Evolutionary conservation across 1,140 invertebrate genomes (phyloP).

Genomic region (Dendrolimus punctatus): DNA sequence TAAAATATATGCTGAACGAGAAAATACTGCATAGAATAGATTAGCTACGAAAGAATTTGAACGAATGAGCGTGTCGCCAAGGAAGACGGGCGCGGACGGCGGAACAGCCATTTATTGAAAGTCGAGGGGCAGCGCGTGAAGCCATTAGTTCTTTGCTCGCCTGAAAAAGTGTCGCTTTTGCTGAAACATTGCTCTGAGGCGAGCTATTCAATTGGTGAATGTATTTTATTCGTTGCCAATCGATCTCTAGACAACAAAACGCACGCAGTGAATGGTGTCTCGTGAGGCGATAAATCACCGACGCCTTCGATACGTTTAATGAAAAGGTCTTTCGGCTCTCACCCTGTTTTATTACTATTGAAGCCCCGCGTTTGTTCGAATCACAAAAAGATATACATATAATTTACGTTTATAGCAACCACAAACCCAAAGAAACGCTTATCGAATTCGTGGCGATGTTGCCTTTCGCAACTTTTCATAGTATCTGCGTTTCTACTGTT

Average conservation of each 20-base stretch:
- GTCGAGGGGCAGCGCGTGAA: constrained; percentile 53
- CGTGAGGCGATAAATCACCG: constrained; percentile 57
- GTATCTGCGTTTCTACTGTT: no score
- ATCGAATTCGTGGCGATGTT: no score
- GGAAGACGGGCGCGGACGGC: constrained; percentile 22
- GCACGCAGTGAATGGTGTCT: constrained; percentile 54
- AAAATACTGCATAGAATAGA: constrained; percentile 1
- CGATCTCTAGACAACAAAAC: constrained; percentile 68
- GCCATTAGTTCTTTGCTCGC: constrained; percentile 54
- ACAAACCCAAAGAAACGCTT: not conserved
- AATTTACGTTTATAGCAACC: not conserved
- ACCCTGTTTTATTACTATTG: constrained; percentile 32
- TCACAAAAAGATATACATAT: constrained; percentile 2
- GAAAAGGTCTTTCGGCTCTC: constrained; percentile 46
- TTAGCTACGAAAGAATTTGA: constrained; percentile 3
- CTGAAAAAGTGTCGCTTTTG: constrained; percentile 62
- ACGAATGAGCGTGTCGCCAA: constrained; percentile 2
- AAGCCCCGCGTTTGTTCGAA: constrained; percentile 13
- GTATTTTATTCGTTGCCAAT: constrained; percentile 66
- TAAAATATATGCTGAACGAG: not conserved
- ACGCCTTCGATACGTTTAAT: constrained; percentile 58
- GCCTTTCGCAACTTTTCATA: no score
- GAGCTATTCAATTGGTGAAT: constrained; percentile 64
- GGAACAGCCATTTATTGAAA: constrained; percentile 59
- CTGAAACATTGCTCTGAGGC: constrained; percentile 60